Conservation (phyloP, 2,888 invertebrate species). For the Lottia scabra region DNA sequence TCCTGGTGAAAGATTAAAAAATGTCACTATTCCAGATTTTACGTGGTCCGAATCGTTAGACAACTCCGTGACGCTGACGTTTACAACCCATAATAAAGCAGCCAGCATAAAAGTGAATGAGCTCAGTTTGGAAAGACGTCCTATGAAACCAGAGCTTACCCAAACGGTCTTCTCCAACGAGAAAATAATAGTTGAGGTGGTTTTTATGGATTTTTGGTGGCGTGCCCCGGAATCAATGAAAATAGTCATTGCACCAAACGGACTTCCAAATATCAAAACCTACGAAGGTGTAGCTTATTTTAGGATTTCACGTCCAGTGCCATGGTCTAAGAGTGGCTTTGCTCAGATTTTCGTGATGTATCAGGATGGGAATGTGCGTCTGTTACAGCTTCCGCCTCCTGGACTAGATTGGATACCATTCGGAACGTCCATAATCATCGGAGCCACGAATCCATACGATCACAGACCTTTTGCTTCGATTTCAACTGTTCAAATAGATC, state of each 20-base stretch:
- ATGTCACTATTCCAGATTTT: constrained; percentile 44
- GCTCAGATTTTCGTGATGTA: constrained; percentile 50
- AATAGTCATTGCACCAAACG: not conserved
- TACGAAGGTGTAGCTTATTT: constrained; percentile 36
- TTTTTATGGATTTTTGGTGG: constrained; percentile 53
- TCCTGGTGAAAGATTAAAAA: constrained; percentile 22
- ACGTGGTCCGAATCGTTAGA: constrained; percentile 42
- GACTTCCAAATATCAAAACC: not conserved
- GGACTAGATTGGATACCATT: constrained; percentile 54
- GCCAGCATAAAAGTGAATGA: constrained; percentile 30
- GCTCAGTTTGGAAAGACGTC: constrained; percentile 39
- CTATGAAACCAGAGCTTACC: constrained; percentile 39
- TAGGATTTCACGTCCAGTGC: constrained; percentile 37
- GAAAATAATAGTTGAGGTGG: constrained; percentile 42
- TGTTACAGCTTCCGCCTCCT: constrained; percentile 43
- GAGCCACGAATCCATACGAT: constrained; percentile 34
- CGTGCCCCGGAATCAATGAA: constrained; percentile 45
- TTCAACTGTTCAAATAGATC: constrained; percentile 35
- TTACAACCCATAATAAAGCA: constrained; percentile 30
- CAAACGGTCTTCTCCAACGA: constrained; percentile 37
- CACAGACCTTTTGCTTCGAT: constrained; percentile 41
- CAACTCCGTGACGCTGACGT: constrained; percentile 36
- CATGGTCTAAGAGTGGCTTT: constrained; percentile 37
- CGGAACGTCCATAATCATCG: constrained; percentile 49
- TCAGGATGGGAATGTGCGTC: constrained; percentile 48